These are phyloP conservation scores for Streptopelia turtur DNA, from an alignment of 2,797 vertebrate genomes.

Conservation along the genomic window DNA sequence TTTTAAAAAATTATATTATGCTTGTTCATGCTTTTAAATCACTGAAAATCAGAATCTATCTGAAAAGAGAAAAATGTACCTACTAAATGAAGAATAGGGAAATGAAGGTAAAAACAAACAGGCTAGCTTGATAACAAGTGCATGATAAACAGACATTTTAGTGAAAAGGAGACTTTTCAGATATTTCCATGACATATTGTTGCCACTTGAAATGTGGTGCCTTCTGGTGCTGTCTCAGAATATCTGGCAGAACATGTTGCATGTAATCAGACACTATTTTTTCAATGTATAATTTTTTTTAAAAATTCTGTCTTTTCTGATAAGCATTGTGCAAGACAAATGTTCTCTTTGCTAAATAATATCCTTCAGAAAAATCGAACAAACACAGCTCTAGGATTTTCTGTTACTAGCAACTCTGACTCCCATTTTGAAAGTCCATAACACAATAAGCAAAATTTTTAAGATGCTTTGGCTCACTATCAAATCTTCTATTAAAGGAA, in stretches of 20 bases:
- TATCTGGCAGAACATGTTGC: constrained; percentile 73
- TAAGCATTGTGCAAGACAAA: constrained; percentile 54
- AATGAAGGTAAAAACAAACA: constrained; percentile 50
- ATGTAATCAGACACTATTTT: constrained; percentile 62
- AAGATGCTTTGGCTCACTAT: not conserved
- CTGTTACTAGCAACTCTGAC: not conserved
- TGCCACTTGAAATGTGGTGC: constrained; percentile 69
- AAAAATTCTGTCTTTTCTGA: constrained; percentile 43
- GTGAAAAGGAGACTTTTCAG: constrained; percentile 45
- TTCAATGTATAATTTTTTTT: not conserved
- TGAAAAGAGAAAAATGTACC: not conserved
- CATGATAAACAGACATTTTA: constrained; percentile 46
- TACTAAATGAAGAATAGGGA: not conserved
- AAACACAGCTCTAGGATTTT: not conserved
- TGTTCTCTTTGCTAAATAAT: constrained; percentile 33
- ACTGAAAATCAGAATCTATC: not conserved
- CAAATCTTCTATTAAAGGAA: not conserved
- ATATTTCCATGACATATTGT: constrained; percentile 61
- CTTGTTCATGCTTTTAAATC: not conserved
- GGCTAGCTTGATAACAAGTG: constrained; percentile 42
- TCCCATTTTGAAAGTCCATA: not conserved
- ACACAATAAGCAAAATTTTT: not conserved
- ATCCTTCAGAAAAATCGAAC: not conserved
- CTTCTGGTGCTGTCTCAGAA: constrained; percentile 73
- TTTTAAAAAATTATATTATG: not conserved